Conservation (phyloP, 2,113 vertebrate species). For the Bubalus kerabau region DNA sequence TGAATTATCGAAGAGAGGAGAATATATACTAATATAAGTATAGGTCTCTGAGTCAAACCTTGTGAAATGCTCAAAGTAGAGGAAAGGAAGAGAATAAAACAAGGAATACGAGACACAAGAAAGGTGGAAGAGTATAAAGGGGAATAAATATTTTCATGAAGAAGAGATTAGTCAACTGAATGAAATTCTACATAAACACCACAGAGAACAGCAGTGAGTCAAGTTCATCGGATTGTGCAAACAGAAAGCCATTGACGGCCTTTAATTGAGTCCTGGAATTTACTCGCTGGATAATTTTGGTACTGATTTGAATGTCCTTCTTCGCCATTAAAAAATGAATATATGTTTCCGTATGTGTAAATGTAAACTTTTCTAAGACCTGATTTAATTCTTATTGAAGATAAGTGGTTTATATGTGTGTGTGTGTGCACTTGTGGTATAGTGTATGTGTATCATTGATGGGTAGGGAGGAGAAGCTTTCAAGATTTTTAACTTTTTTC, state of each 20-base stretch:
- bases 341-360: not conserved
- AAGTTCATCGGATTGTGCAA: not conserved
- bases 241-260: not conserved
- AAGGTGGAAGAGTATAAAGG: not conserved
- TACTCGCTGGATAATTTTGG: conserved; percentile 30
- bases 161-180: conserved; percentile 9
- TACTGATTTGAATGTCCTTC: not conserved
- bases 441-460: not conserved
- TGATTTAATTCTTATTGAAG: not conserved
- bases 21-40: conserved; percentile 43
- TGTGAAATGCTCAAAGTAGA: not conserved
- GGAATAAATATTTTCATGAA: conserved; percentile 8
- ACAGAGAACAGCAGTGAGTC: not conserved
- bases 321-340: conserved; percentile 28
- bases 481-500: not conserved
- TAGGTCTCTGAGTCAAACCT: conserved; percentile 23
- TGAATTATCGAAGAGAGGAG: conserved; percentile 15
- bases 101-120: not conserved
- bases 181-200: not conserved
- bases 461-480: not conserved
- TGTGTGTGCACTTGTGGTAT: not conserved
- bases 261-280: conserved; percentile 26
- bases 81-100: not conserved
- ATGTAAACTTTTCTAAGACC: conserved; percentile 7
- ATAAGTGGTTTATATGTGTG: not conserved